Percentiles rank a stretch among this genome's conserved stretches.
Conservation (phyloP, 37 sponge, comb jelly and placozoan genomes). For the Eunapius fragilis region DNA sequence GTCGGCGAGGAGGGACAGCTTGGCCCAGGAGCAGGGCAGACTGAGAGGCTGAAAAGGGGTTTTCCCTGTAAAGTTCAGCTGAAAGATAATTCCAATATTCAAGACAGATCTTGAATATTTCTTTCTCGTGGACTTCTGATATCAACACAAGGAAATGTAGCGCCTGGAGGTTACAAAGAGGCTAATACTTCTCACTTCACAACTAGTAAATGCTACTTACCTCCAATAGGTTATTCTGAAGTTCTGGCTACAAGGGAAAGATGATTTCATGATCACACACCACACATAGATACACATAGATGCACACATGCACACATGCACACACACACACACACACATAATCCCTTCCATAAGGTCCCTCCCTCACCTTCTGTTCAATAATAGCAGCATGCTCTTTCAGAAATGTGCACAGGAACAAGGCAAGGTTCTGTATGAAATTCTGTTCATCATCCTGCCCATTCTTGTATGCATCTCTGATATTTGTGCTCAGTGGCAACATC, state of each 20-base stretch:
- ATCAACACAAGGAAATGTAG: conserved; percentile 96
- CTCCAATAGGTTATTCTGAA: conserved; percentile 56
- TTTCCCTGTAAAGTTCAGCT: conserved; percentile 91
- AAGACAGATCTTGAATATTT: conserved; percentile 99
- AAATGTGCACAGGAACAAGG: conserved; percentile 94
- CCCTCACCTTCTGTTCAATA: conserved; percentile 74
- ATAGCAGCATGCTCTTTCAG: conserved; percentile 90
- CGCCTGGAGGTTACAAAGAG: conserved; percentile 69
- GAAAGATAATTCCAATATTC: conserved; percentile 98
- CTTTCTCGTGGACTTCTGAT: conserved; percentile 97
- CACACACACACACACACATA: conserved; percentile 10
- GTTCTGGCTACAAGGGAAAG: conserved; percentile 30
- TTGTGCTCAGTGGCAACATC: conserved; percentile 94
- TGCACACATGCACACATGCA: too few species aligned
- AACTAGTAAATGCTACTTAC: conserved; percentile 9
- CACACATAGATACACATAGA: too few species aligned
- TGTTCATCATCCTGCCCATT: conserved; percentile 94
- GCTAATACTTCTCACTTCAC: background rate
- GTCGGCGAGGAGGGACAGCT: conserved; percentile 76
- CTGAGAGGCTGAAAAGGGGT: conserved; percentile 73
- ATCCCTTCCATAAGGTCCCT: background rate
- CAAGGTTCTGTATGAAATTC: conserved; percentile 97
- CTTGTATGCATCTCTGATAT: conserved; percentile 94
- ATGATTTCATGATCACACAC: too few species aligned
- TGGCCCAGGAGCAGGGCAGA: conserved; percentile 42